Conservation (phyloP, 2,113 vertebrate species). For the Nipponia nippon region DNA sequence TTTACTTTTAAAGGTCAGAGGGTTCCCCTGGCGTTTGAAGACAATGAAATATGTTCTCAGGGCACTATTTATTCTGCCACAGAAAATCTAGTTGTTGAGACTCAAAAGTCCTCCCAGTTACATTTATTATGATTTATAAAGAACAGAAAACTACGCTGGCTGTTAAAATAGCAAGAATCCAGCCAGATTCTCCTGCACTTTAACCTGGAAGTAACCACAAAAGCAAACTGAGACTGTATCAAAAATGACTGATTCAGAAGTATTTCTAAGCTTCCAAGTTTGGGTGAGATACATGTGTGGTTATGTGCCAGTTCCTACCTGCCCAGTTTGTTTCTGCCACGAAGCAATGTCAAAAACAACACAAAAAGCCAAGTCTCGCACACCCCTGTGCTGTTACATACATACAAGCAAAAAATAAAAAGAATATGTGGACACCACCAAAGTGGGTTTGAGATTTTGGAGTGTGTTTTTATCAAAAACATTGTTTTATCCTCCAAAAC, state of each 20-base stretch:
- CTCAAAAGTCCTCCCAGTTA: neutral
- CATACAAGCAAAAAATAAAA: neutral
- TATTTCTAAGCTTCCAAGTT: neutral
- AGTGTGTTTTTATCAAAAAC: neutral
- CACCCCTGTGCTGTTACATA: neutral
- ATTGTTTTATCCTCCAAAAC: neutral
- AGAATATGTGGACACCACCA: neutral
- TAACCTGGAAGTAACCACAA: neutral
- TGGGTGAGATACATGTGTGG: rapidly evolving
- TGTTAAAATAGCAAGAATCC: neutral
- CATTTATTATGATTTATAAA: neutral
- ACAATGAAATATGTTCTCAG: neutral
- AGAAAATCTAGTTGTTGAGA: neutral
- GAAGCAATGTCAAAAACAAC: neutral
- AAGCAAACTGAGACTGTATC: neutral
- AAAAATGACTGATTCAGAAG: neutral
- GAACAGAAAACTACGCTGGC: neutral
- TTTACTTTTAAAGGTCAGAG: conserved; percentile 35
- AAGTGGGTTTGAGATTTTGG: neutral
- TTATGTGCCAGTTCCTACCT: neutral
- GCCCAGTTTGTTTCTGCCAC: neutral
- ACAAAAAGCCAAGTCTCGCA: neutral
- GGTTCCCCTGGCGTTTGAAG: neutral
- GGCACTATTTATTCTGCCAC: neutral
- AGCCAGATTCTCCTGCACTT: neutral